These are phyloP conservation scores for Halcyon smyrnensis DNA, from an alignment of 2,797 vertebrate species.

Conservation along the genomic window DNA sequence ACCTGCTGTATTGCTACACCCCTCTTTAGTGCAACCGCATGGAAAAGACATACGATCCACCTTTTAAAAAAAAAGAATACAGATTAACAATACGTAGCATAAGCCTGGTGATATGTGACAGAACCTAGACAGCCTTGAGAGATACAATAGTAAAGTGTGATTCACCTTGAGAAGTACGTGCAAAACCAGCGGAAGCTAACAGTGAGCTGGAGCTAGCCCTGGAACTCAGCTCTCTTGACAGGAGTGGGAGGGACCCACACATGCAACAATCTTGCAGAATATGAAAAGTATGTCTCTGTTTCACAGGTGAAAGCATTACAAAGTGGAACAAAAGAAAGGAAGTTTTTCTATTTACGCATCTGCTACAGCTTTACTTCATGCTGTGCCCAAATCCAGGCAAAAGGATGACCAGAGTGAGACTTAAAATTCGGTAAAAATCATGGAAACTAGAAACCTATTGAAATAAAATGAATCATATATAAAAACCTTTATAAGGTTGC, in stretches of 20 bases:
- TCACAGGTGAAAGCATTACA: neutral
- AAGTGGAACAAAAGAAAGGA: neutral
- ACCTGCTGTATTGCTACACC: slow-evolving; percentile 96
- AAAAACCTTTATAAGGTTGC: neutral
- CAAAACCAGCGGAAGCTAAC: neutral
- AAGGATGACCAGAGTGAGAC: neutral
- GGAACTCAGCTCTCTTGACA: neutral
- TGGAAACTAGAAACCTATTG: neutral
- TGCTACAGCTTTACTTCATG: neutral
- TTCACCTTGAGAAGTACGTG: neutral
- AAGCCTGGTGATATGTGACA: neutral
- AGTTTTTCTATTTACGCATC: neutral
- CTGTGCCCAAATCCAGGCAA: neutral
- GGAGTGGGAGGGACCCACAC: neutral
- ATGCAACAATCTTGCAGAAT: neutral
- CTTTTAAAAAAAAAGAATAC: slow-evolving; percentile 78
- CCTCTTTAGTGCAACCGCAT: slow-evolving; percentile 97
- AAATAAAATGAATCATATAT: neutral
- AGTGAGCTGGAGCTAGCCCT: neutral
- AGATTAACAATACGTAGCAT: slow-evolving; percentile 51
- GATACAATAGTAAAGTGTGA: neutral
- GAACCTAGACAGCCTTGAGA: neutral
- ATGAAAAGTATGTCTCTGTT: neutral
- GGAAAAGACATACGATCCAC: slow-evolving; percentile 99
- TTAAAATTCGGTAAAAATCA: neutral